Evolutionary conservation across 2,113 vertebrate species (phyloP).

Genomic region (Labeo rohita): DNA sequence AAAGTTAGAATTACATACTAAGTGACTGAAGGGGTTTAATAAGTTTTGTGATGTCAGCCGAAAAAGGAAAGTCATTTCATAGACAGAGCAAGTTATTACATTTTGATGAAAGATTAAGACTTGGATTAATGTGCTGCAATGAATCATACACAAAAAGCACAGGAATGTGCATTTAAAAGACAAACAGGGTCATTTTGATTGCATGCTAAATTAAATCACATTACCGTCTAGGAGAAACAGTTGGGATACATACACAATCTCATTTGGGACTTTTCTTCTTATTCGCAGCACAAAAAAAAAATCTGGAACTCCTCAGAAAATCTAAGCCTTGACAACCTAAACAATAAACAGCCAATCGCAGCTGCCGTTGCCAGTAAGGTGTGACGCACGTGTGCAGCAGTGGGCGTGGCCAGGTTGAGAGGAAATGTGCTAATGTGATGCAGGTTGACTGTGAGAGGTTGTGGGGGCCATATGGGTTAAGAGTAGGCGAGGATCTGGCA

Average conservation of each 20-base stretch:
- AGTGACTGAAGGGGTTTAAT: not conserved
- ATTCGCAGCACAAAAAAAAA: not conserved
- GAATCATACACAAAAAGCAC: not conserved
- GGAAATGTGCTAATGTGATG: constrained; percentile 57
- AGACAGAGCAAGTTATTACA: constrained; percentile 2
- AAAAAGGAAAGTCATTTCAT: not conserved
- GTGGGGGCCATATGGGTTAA: constrained; percentile 55
- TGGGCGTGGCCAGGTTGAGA: constrained; percentile 60
- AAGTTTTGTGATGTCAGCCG: not conserved
- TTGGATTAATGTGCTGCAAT: constrained; percentile 15
- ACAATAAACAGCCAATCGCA: constrained; percentile 26
- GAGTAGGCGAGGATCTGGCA: constrained; percentile 57
- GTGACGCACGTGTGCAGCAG: constrained; percentile 59
- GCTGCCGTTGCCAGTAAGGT: constrained; percentile 27
- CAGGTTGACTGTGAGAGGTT: constrained; percentile 33
- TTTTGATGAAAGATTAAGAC: constrained; percentile 17
- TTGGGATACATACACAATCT: not conserved
- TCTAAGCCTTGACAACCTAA: not conserved
- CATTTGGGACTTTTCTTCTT: not conserved
- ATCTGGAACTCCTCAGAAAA: not conserved
- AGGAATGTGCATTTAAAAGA: not conserved
- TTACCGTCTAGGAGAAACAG: not conserved
- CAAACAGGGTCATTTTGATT: not conserved
- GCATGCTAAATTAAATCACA: not conserved
- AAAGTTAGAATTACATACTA: not conserved